These are phyloP conservation scores for Centrocercus urophasianus DNA, from an alignment of 2,113 vertebrate species.

Conservation along the genomic window DNA sequence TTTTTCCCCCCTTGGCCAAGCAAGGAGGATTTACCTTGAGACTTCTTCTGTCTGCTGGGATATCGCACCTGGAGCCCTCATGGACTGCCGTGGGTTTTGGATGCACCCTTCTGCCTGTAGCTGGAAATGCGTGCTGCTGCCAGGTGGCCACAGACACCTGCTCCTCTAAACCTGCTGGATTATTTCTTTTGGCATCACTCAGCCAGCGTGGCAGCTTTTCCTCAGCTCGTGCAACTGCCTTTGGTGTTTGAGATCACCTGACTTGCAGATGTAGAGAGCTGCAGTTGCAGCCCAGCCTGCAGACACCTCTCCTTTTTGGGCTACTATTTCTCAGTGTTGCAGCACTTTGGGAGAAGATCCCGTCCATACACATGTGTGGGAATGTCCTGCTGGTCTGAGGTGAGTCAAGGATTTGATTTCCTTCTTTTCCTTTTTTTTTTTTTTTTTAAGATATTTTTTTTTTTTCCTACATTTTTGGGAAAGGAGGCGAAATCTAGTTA, in stretches of 20 bases:
- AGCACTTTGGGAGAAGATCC: neutral
- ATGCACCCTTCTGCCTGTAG: neutral
- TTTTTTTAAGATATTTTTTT: neutral
- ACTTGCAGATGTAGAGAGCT: neutral
- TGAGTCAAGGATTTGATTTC: neutral
- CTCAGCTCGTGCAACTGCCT: neutral
- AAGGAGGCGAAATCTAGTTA: neutral
- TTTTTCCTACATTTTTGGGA: neutral
- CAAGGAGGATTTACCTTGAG: neutral
- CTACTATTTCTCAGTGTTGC: neutral
- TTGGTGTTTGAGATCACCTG: accelerated
- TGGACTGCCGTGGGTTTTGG: neutral
- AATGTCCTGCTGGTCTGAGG: slow-evolving; percentile 1
- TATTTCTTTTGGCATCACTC: neutral
- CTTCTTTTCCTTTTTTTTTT: too few relatives aligned
- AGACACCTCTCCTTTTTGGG: neutral
- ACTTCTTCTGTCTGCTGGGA: neutral
- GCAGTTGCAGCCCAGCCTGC: neutral
- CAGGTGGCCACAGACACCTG: neutral
- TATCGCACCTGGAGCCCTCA: accelerated
- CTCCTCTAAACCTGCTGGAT: neutral
- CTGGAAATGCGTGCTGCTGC: neutral
- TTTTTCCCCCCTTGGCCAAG: neutral
- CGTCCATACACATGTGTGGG: accelerated
- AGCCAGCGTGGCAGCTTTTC: neutral